Conservation (phyloP, 2,888 invertebrate species). For the Dryobota labecula region DNA sequence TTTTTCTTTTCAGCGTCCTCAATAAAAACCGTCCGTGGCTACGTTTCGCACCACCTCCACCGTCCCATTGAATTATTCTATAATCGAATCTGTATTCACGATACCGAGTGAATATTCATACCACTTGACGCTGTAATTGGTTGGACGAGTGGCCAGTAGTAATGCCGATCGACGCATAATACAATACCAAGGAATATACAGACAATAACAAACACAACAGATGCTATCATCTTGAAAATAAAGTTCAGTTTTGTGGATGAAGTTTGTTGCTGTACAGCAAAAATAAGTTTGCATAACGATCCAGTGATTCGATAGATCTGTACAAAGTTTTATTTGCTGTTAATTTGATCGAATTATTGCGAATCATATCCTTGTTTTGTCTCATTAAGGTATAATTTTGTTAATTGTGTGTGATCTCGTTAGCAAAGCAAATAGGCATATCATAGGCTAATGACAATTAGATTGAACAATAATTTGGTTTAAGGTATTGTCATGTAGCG, state of each 20-base stretch:
- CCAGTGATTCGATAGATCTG: constrained; percentile 61
- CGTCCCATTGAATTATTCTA: constrained; percentile 73
- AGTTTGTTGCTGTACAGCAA: neutral
- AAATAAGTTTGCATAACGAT: constrained; percentile 39
- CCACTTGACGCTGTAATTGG: constrained; percentile 83
- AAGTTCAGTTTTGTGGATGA: constrained; percentile 27
- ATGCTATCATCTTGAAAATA: constrained; percentile 18
- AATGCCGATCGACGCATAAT: constrained; percentile 66
- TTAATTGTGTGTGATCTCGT: neutral
- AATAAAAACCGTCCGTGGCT: constrained; percentile 25
- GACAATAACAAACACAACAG: neutral
- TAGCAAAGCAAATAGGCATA: constrained; percentile 11
- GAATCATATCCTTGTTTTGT: constrained; percentile 22
- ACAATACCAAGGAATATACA: constrained; percentile 39
- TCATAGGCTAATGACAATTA: constrained; percentile 37
- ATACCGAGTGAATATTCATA: constrained; percentile 84
- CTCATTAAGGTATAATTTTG: constrained; percentile 39
- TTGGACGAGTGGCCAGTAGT: constrained; percentile 78
- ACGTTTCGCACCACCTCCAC: constrained; percentile 30
- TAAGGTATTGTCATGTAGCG: constrained; percentile 7
- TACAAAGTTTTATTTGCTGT: constrained; percentile 58
- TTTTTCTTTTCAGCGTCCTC: constrained; percentile 11
- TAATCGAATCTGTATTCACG: constrained; percentile 82
- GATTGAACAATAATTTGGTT: constrained; percentile 34
- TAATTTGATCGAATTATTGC: constrained; percentile 41